Evolutionary conservation across 2,888 invertebrate species (phyloP), one percentile per base, ranked within the genome.

Genomic region (Lysandra bellargus): DNA sequence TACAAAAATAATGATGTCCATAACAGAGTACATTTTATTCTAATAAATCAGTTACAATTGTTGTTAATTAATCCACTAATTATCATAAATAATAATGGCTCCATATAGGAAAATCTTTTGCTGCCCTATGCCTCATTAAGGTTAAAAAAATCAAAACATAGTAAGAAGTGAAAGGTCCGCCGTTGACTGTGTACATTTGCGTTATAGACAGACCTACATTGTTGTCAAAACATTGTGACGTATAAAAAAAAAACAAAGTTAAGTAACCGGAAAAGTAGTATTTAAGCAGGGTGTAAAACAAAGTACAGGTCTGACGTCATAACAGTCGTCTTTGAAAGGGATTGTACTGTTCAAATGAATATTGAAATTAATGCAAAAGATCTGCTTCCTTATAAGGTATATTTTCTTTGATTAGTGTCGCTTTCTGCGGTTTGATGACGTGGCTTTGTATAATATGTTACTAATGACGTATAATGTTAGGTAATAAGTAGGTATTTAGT

Each of bases 231-330:
- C 69, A 33, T 69, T 69, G 33, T 69, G 69, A 69, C 69, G 69
- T 69, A 69, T 69, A 17, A 37, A 74, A 73, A 74, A 73, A 7
- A 74, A 57, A 57, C 14, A 57, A 76, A 57, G 53, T 76, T 76
- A 57, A 76, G 76, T 76, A 53, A 76, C 49, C 57, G 76, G 76
- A 76, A 76, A 53, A 53, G 53, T 53, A 33, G 33, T 23, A 69
- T 12, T 53, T 30, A 53, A 57, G 30, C 76, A 57, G 57, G 76
- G 76, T 76, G 76, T 53, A 57, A 76, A 76, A n/a, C 40, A 76
- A 76, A 76, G 75, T 53, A 53, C 75, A 75, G 49, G 5, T 30
- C 30, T 53, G 53, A 76, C 76, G 76, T 76, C 76, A 76, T 75
- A 9, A 64, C 17, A 57, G 49, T 75, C 75, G 57, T 75, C 49